A percentile compares a stretch with the other conserved stretches of the same genome.
Evolutionary conservation across 2,797 vertebrate genomes (phyloP).

Genomic region (Adrianichthys oophorus): DNA sequence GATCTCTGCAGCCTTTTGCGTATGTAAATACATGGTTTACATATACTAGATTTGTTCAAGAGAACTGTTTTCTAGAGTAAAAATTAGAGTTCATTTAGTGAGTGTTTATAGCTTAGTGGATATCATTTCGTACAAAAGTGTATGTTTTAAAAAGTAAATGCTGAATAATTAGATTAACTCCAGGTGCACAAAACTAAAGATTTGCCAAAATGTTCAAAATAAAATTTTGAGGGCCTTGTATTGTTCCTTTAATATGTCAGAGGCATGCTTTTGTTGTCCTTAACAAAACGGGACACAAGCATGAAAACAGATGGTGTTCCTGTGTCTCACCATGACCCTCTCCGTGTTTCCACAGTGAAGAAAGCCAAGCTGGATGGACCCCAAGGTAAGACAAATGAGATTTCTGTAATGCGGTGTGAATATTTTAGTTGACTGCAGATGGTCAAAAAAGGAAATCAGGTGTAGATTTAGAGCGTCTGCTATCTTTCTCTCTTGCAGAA

Average conservation of each 20-base stretch:
- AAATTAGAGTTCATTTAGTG: too few species aligned
- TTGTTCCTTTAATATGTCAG: constrained; percentile 1
- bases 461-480: not conserved
- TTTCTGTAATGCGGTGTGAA: constrained; percentile 21
- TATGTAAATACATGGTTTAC: too few species aligned
- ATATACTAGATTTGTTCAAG: too few species aligned
- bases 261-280: not conserved
- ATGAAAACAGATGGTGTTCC: constrained; percentile 67
- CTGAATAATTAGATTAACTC: not conserved
- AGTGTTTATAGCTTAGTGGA: too few species aligned
- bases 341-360: constrained; percentile 87
- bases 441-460: constrained; percentile 14
- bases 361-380: constrained; percentile 97
- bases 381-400: constrained; percentile 85
- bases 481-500: constrained; percentile 74
- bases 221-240: too few species aligned
- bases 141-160: not conserved
- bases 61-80: too few species aligned
- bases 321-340: constrained; percentile 67
- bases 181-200: not conserved
- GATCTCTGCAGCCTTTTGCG: too few species aligned
- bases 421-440: constrained; percentile 22
- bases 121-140: too few species aligned
- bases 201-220: too few species aligned
- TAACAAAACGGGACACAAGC: constrained; percentile 19